phyloP scores from a whole-genome alignment of 2,888 invertebrate genomes.

The Chrysina gloriosa region DNA sequence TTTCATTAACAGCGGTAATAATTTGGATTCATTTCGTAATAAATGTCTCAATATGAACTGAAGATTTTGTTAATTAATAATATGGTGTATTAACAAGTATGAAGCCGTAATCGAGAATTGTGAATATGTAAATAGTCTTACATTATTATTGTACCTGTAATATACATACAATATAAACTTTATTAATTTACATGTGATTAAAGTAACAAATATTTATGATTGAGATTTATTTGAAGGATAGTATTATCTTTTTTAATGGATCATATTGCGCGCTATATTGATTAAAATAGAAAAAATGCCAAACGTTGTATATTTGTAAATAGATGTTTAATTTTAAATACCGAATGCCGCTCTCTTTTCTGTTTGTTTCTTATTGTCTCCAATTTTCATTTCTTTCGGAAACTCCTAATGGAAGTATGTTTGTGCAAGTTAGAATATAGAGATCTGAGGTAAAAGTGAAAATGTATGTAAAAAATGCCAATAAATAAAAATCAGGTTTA shows the following conservation, averaged over 20 bases:
- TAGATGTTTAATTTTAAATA: conserved; percentile 9
- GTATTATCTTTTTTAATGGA: conserved; percentile 7
- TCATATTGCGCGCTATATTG: conserved; percentile 4
- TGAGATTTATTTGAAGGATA: conserved; percentile 8
- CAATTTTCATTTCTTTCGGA: conserved; percentile 13
- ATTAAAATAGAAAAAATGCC: conserved; percentile 14
- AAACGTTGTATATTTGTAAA: conserved; percentile 24
- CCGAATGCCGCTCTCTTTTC: conserved; percentile 17
- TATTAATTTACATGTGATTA: conserved; percentile 28
- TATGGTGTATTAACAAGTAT: too few relatives aligned
- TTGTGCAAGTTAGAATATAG: conserved; percentile 29
- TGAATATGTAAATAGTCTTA: conserved; percentile 30
- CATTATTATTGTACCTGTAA: conserved; percentile 32
- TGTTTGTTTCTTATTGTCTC: not conserved
- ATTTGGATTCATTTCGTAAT: not conserved
- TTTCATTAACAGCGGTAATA: not conserved
- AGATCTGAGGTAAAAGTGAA: conserved; percentile 27
- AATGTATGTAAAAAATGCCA: conserved; percentile 33
- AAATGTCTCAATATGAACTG: not conserved
- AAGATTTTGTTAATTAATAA: conserved; percentile 1
- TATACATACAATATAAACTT: conserved; percentile 19
- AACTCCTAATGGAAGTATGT: conserved; percentile 12
- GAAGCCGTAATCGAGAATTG: too few relatives aligned
- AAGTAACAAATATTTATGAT: conserved; percentile 17
- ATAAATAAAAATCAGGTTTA: conserved; percentile 29